Evolutionary conservation across 2,888 invertebrate species (phyloP).

Genomic region (Melolontha melolontha): DNA sequence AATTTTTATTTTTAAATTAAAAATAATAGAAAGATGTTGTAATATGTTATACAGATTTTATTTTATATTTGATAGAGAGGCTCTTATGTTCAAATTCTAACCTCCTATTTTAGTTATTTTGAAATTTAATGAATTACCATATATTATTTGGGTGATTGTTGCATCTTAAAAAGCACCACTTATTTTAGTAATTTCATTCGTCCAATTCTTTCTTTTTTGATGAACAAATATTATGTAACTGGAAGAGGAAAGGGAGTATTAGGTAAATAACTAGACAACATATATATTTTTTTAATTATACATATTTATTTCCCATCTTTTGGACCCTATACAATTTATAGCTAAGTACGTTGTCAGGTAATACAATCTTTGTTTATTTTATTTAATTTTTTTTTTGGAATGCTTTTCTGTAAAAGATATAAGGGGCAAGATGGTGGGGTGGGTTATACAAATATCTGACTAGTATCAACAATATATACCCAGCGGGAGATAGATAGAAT

Average conservation of each 20-base stretch:
- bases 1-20: too few species aligned
- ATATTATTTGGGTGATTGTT: too few species aligned
- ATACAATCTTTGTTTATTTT: conserved; percentile 67
- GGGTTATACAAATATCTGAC: conserved; percentile 66
- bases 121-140: too few species aligned
- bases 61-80: too few species aligned
- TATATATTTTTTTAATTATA: conserved; percentile 66
- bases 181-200: too few species aligned
- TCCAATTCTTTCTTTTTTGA: too few species aligned
- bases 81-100: too few species aligned
- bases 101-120: too few species aligned
- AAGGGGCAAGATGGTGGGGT: conserved; percentile 66
- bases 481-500: conserved; percentile 42
- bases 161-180: too few species aligned
- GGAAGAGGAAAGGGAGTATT: not conserved
- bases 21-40: too few species aligned
- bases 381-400: conserved; percentile 66
- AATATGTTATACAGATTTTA: too few species aligned
- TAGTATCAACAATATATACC: conserved; percentile 63
- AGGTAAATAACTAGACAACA: conserved; percentile 21
- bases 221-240: too few species aligned
- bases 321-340: conserved; percentile 81
- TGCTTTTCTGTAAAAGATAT: conserved; percentile 64
- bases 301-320: conserved; percentile 79
- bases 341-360: conserved; percentile 72